Base-by-base conservation (phyloP, 2,888 invertebrate species). In the Pristionchus arcanus region DNA sequence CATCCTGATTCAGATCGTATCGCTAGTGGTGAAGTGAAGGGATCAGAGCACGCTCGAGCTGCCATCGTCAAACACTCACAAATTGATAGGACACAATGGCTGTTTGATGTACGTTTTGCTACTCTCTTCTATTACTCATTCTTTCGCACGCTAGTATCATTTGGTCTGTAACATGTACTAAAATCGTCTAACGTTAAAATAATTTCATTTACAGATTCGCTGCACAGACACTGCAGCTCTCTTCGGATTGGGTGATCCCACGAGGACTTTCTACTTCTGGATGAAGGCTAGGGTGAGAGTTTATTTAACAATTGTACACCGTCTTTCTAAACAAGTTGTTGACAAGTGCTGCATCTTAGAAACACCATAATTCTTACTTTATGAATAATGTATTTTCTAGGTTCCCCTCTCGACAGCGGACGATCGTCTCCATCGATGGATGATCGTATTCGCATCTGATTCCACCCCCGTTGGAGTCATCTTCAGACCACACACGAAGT, bases 391-490 rank as follows among this genome's bases (percentile, higher is more conserved):
- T 7, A 86, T 37, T 15, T 28, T 53, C 28, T 31, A 88, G 87
- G 74, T 88, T 19, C 87, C 87, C 4, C 63, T 88, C n/a, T 34
- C 53, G 19, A 63, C 89, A 25, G 34, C n/a, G 0, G 89, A 89
- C 49, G 81, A 81, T 28, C 81, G 89, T 37, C 83, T 89, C 25
- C 89, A 89, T 83, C 89, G 89, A 42, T 83, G 83, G 89, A 49
- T 89, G 89, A 53, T 89, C 59, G 66, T 89, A 11, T 89, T 81
- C 42, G 89, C 89, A 28, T 89, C 89, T 37, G 89, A 89, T 83
- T 77, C 89, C 28, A 34, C 66, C 25, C 89, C 89, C 2, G 59
- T 31, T 2, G 66, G 49, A 42, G 81, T 66, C 66, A 66, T 89
- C 59, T 37, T 89, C 59, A n/a, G 89, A 81, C 89, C 89, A 28